Base-by-base conservation (phyloP, 2,888 invertebrate species). In the Sussaba pulchella region DNA sequence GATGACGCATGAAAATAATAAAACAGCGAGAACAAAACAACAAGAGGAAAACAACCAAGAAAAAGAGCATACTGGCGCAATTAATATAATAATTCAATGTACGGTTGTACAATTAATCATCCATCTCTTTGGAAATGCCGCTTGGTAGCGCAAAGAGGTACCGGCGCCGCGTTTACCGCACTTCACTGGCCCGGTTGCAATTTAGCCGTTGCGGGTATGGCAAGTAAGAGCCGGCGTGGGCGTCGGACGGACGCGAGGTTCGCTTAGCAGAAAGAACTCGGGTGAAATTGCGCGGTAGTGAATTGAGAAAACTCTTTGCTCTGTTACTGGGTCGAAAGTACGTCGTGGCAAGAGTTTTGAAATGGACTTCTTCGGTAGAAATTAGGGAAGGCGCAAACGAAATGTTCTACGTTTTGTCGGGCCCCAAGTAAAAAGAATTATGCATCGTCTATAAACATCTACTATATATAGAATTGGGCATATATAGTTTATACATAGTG, bases 261-360 rank as follows among this genome's bases (percentile, higher is more conserved):
- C n/a, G n/a, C n/a, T n/a, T n/a, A n/a, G n/a, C n/a, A n/a, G n/a
- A n/a, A n/a, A n/a, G n/a, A n/a, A n/a, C n/a, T 36, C 43, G 50
- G 63, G 31, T 71, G 59, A 61, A 72, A 72, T 61, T 41, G 72
- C 39, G 63, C 61, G 50, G 39, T 52, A 63, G 61, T 50, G 50
- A 72, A 72, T 63, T 72, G 61, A 72, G 54, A 69, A 72, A 31
- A 47, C 71, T 66, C n/a, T 36, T 45, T 31, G 26, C 31, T n/a
- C n/a, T n/a, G n/a, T n/a, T n/a, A n/a, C 31, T 5, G 10, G 31
- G 26, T 12, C 57, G 2, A 39, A 52, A 52, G 57, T 70, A 70
- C 12, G 70, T 12, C 9, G 26, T n/a, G 41, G 52, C 31, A 41
- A 41, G 67, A 67, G 36, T 17, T 21, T 47, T 31, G 59, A 59